Base-by-base conservation (phyloP, 2,113 vertebrate genomes). In the Centropus unirufus region DNA sequence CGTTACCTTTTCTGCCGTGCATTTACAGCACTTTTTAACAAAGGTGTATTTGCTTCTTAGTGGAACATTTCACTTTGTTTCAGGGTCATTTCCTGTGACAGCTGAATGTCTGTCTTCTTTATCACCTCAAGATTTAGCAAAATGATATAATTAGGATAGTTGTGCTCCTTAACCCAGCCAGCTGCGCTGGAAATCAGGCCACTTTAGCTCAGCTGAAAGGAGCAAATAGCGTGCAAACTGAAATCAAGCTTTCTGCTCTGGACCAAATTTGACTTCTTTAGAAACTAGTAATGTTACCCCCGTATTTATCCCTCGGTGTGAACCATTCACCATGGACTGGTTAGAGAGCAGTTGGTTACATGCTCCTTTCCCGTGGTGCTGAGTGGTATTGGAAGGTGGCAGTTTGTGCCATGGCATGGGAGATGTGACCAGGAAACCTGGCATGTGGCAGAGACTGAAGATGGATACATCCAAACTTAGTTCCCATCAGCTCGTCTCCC, bases 61-160 rank as follows among this genome's bases (percentile, higher is more conserved):
- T 76, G 89, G 80, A 93, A 92, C 85, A 83, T 84, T 93, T 94
- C 83, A 8, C 91, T 91, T 55, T 14, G 64, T 95, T 95, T 91
- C 89, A 64, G 95, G 94, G 94, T 95, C 95, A 94, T 83, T 96
- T 95, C 93, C 92, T 89, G 82, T 79, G 85, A 68, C 93, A 93
- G 83, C 68, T 94, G 66, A 66, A 44, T 89, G 94, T 91, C 92
- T 93, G 61, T 94, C 95, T 92, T 79, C 92, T 92, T 94, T 83
- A 93, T 62, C 96, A 95, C 79, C 79, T 95, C 93, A 87, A 70
- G 94, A 91, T 96, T 97, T 91, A 85, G 87, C 2, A 1, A 81
- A 90, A 73, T 87, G 76, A 49, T 95, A 64, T 87, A 83, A 97
- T 95, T 92, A 93, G 86, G 82, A 4, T 29, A 16, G 73, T 51